Conservation (phyloP, 2,888 invertebrate species). For the Drosophila monieri region DNA sequence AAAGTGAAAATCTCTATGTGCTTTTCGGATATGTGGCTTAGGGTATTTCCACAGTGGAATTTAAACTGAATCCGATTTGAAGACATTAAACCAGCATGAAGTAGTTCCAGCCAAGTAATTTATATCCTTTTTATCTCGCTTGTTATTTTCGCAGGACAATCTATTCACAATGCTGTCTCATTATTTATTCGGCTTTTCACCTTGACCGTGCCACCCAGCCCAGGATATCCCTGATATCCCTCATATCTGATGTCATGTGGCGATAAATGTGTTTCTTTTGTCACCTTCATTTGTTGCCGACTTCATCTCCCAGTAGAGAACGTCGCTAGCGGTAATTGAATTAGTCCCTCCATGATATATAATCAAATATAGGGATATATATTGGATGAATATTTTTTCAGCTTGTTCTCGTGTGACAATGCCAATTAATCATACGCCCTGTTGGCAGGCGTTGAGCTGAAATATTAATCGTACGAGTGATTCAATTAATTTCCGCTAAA, state of each 20-base stretch:
- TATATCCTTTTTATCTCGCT: conserved; percentile 13
- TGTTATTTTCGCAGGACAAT: conserved; percentile 24
- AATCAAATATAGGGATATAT: not conserved
- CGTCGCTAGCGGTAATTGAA: conserved; percentile 67
- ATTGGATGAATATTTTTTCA: conserved; percentile 6
- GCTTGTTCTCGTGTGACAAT: conserved; percentile 6
- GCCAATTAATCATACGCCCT: conserved; percentile 43
- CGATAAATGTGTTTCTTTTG: conserved; percentile 37
- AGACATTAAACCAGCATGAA: not conserved
- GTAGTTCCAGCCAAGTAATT: not conserved
- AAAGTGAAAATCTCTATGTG: conserved; percentile 36
- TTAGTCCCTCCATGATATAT: conserved; percentile 58
- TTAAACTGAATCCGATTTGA: conserved; percentile 9
- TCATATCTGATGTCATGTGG: conserved; percentile 44
- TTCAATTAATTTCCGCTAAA: conserved; percentile 32
- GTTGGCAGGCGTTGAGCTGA: conserved; percentile 27
- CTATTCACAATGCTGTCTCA: conserved; percentile 39
- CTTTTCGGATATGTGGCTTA: conserved; percentile 8
- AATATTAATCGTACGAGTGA: conserved; percentile 32
- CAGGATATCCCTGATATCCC: conserved; percentile 15
- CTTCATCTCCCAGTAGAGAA: conserved; percentile 22
- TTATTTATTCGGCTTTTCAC: conserved; percentile 46
- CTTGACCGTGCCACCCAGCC: conserved; percentile 34
- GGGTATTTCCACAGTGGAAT: conserved; percentile 17
- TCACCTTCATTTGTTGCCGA: conserved; percentile 30